Evolutionary conservation across 37 sponge, comb jelly and placozoan genomes (phyloP).

Genomic region (Diacarnus erythraeanus): DNA sequence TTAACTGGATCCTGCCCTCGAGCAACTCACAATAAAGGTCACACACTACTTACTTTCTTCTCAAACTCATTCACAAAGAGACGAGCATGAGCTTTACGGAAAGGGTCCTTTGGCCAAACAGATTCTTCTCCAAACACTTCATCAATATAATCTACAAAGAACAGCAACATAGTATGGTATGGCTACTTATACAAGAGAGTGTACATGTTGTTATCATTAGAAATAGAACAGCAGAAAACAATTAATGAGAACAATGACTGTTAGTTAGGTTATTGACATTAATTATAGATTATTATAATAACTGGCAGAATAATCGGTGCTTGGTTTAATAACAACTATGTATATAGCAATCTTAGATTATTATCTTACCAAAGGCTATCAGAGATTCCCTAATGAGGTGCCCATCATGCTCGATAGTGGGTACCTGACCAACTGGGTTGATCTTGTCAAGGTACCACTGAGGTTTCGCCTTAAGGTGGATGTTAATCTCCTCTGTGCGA

Average conservation of each 20-base stretch:
- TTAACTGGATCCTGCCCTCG: too few species aligned
- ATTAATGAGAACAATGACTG: too few species aligned
- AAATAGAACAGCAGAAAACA: too few species aligned
- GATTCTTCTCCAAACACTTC: constrained; percentile 42
- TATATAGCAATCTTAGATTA: too few species aligned
- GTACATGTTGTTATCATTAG: too few species aligned
- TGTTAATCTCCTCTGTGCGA: constrained; percentile 46
- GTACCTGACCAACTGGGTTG: constrained; percentile 66
- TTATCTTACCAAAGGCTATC: constrained; percentile 72
- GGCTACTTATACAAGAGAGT: too few species aligned
- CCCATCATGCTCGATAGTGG: constrained; percentile 68
- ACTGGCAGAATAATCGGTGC: too few species aligned
- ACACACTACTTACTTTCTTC: constrained; percentile 30
- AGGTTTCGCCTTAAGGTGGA: constrained; percentile 71
- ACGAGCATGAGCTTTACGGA: constrained; percentile 42
- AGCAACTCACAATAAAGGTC: neutral
- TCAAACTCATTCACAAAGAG: constrained; percentile 56
- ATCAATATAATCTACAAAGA: constrained; percentile 69
- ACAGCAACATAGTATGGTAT: too few species aligned
- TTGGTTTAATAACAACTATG: too few species aligned
- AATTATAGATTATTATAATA: too few species aligned
- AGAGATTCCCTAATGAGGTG: constrained; percentile 62
- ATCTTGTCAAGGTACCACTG: constrained; percentile 65
- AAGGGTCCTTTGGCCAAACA: constrained; percentile 56
- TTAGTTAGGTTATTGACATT: too few species aligned